Evolutionary conservation across 2,113 vertebrate genomes (phyloP).

Genomic region (Sinocyclocheilus rhinocerous): DNA sequence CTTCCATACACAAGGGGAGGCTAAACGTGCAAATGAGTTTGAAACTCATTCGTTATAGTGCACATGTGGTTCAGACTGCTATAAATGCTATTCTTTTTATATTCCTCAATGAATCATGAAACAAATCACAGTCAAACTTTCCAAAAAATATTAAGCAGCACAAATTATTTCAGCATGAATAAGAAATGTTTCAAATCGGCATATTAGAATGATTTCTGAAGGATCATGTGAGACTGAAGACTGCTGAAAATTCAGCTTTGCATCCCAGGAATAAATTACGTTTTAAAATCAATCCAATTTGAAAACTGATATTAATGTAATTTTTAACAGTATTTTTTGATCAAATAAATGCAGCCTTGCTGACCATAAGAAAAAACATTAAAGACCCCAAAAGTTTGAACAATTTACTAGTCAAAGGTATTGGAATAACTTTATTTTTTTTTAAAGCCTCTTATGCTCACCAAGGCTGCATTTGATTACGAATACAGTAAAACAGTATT

Average conservation of each 20-base stretch:
- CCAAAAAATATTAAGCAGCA: not conserved
- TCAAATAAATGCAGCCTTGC: too few relatives aligned
- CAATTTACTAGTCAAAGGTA: too few relatives aligned
- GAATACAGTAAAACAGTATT: too few relatives aligned
- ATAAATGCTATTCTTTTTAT: not conserved
- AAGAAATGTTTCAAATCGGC: not conserved
- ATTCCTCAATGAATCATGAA: not conserved
- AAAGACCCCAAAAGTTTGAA: too few relatives aligned
- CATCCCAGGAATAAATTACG: too few relatives aligned
- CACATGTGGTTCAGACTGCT: not conserved
- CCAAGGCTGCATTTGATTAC: too few relatives aligned
- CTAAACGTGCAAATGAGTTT: not conserved
- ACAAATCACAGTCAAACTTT: not conserved
- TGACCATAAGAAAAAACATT: too few relatives aligned
- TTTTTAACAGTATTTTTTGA: too few relatives aligned
- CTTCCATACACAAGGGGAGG: not conserved
- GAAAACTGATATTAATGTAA: too few relatives aligned
- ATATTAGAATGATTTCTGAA: not conserved
- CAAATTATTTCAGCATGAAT: not conserved
- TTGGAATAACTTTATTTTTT: too few relatives aligned
- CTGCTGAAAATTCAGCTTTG: not conserved
- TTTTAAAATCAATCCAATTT: too few relatives aligned
- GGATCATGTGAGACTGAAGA: not conserved
- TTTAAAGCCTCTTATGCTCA: too few relatives aligned
- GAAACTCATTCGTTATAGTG: not conserved